Evolutionary conservation across 2,113 vertebrate genomes (phyloP), one percentile per base, ranked within the genome.

Genomic region (Dipodomys ordii): DNA sequence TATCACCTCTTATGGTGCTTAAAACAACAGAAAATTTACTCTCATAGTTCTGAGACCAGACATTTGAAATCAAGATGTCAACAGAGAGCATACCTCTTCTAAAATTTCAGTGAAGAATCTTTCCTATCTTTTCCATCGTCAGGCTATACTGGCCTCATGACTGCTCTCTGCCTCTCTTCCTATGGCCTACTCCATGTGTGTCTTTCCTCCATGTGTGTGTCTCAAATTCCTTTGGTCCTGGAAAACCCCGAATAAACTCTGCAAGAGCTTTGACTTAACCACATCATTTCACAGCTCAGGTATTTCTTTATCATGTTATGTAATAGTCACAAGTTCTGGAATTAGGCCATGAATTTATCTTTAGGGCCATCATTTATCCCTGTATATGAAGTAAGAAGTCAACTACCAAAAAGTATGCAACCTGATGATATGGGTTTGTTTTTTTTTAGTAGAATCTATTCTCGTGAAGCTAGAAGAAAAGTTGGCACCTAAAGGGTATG

Each of bases 361-460:
- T 69, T 60, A 88, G 30, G 72, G 15, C 20, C 35, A 35, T 32
- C 8, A n/a, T 53, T 83, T 7, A 73, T 11, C n/a, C 68, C 30
- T 6, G 9, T 44, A n/a, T 25, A 0, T n/a, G 9, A 39, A 79
- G 4, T 44, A 13, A 57, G 46, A 60, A 57, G n/a, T 71, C 44
- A 44, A 18, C 32, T 74, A 15, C 71, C 62, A 72, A 77, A 65
- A 88, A 35, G 6, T 35, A 72, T 2, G 12, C 25, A 72, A 65
- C 16, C 8, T 39, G 3, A 0, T 73, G 4, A 5, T 53, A 77
- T 32, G 13, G 15, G 49, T 2, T 49, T 49, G 12, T 57, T 39
- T 39, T 39, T 12, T 87, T 93, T 35, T 77, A 35, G 22, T 35
- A 78, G 84, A 87, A 92, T 82, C 27, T 64, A 60, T 35, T 84